Conservation (phyloP, 2,113 vertebrate species). For the Felis catus region F.catus_Fca126_mat1.0 CM031416.1:25148501-25149000, state of each 20-base stretch:
- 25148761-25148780: no score
- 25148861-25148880: not conserved
- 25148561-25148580: not conserved
- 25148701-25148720: no score
- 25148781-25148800: no score
- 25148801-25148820: no score
- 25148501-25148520: rapidly evolving
- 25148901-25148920: not conserved
- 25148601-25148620: not conserved
- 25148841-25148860: not conserved
- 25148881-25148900: not conserved
- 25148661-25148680: no score
- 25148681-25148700: no score
- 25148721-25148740: no score
- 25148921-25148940: not conserved
- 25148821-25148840: not conserved
- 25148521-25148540: rapidly evolving
- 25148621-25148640: not conserved
- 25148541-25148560: not conserved
- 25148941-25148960: conserved; percentile 1
- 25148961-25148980: not conserved
- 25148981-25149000: not conserved
- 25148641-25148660: not conserved
- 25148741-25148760: no score
- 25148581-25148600: not conserved